Evolutionary conservation across 2,797 vertebrate species (phyloP).

Genomic region (Uromys caudimaculatus): DNA sequence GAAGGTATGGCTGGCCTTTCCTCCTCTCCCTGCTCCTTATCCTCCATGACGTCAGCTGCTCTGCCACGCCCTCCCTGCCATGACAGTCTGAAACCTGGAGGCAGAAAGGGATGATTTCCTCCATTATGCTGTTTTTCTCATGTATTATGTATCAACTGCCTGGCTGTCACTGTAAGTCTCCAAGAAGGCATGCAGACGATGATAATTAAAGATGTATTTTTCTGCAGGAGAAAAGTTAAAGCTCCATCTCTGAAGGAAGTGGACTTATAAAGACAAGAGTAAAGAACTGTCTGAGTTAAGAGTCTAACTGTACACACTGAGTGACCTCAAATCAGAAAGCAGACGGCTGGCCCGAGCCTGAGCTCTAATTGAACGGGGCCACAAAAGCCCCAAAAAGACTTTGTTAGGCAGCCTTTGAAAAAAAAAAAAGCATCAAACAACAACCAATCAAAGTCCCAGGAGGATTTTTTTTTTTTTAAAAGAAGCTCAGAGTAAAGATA

Average conservation of each 20-base stretch:
- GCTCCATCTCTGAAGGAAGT: slow-evolving; percentile 60
- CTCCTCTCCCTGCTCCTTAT: neutral
- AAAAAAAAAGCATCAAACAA: slow-evolving; percentile 66
- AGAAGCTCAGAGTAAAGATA: slow-evolving; percentile 69
- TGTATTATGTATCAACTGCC: neutral
- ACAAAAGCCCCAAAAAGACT: slow-evolving; percentile 58
- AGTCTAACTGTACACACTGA: slow-evolving; percentile 61
- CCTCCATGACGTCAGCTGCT: neutral
- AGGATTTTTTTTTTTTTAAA: slow-evolving; percentile 67
- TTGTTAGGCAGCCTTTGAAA: slow-evolving; percentile 70
- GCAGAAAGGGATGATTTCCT: neutral
- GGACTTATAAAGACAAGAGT: slow-evolving; percentile 70
- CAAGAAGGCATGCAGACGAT: neutral
- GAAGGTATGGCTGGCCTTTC: neutral
- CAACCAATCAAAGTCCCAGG: slow-evolving; percentile 69
- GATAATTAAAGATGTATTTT: slow-evolving; percentile 49
- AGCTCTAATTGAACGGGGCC: slow-evolving; percentile 65
- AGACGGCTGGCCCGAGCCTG: slow-evolving; percentile 62
- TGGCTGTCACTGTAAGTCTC: slow-evolving; percentile 11
- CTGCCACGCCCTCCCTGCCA: neutral
- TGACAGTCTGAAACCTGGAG: neutral
- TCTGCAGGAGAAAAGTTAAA: slow-evolving; percentile 28
- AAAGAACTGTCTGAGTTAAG: slow-evolving; percentile 70
- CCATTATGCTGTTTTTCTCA: neutral
- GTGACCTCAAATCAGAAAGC: slow-evolving; percentile 74